Percentiles rank a stretch among this genome's conserved stretches.
Evolutionary conservation across 1,140 invertebrate genomes (phyloP).

Genomic region (Archivesica marissinica): DNA sequence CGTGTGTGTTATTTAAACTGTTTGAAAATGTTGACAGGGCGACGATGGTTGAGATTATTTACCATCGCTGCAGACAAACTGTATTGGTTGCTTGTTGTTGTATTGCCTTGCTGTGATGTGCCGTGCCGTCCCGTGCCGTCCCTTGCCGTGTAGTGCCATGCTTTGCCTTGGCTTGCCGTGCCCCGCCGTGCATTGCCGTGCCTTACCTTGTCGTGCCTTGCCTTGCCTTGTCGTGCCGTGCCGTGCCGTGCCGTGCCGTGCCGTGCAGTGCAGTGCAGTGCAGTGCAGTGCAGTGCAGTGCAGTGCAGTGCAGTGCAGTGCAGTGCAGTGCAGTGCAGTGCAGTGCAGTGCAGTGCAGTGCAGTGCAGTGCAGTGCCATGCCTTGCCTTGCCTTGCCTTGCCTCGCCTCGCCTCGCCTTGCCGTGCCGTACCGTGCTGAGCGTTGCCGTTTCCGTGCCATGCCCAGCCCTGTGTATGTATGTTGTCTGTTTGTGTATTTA

Average conservation of each 20-base stretch:
- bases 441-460: no score
- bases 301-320: constrained; percentile 9
- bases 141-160: neutral
- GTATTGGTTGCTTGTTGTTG: no score
- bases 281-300: constrained; percentile 15
- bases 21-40: no score
- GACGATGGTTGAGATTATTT: no score
- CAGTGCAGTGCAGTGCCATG: neutral
- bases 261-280: constrained; percentile 10
- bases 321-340: constrained; percentile 9
- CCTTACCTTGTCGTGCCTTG: neutral
- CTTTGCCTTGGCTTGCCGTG: no score
- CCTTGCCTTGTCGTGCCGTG: neutral
- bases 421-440: no score
- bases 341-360: constrained; percentile 7
- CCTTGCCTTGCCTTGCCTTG: neutral
- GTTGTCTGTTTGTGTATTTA: no score
- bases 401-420: neutral
- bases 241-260: neutral
- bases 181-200: neutral
- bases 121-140: no score
- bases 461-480: no score
- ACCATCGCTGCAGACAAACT: no score
- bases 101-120: no score
- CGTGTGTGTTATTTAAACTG: no score